Conservation (phyloP, 2,888 invertebrate species). For the Synergus laeviventris region DNA sequence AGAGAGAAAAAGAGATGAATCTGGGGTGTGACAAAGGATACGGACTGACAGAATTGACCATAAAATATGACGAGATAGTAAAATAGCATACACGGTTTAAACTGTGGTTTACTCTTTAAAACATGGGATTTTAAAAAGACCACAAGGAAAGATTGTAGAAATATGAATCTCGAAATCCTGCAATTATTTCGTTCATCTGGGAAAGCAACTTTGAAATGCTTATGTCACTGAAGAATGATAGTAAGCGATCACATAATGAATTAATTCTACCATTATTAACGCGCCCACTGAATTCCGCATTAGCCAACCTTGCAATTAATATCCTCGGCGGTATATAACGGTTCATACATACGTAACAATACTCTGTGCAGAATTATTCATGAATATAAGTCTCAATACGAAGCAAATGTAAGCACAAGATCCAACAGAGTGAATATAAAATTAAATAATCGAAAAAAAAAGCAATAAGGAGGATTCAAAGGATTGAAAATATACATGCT, state of each 20-base stretch:
- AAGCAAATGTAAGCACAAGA: conserved; percentile 12
- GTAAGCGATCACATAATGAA: conserved; percentile 43
- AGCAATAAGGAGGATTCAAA: neutral
- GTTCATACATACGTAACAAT: conserved; percentile 49
- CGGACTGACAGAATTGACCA: conserved; percentile 1
- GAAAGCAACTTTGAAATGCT: neutral
- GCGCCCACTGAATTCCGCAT: conserved; percentile 56
- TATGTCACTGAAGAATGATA: conserved; percentile 4
- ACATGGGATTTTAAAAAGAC: too few relatives aligned
- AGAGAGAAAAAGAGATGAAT: conserved; percentile 42
- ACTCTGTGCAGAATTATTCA: conserved; percentile 36
- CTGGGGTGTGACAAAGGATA: conserved; percentile 19
- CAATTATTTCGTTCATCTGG: too few relatives aligned
- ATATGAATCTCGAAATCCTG: too few relatives aligned
- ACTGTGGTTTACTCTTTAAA: neutral
- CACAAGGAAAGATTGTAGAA: too few relatives aligned
- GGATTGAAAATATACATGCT: neutral
- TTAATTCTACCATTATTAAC: conserved; percentile 52
- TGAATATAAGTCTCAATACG: conserved; percentile 2
- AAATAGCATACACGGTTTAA: neutral
- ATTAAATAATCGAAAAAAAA: neutral
- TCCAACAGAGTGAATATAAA: neutral
- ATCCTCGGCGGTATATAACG: conserved; percentile 44
- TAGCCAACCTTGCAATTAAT: conserved; percentile 57
- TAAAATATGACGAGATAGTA: conserved; percentile 10